A percentile compares a stretch with the other conserved stretches of the same genome.
Evolutionary conservation across 2,797 vertebrate species (phyloP).

Genomic region (Masticophis lateralis): DNA sequence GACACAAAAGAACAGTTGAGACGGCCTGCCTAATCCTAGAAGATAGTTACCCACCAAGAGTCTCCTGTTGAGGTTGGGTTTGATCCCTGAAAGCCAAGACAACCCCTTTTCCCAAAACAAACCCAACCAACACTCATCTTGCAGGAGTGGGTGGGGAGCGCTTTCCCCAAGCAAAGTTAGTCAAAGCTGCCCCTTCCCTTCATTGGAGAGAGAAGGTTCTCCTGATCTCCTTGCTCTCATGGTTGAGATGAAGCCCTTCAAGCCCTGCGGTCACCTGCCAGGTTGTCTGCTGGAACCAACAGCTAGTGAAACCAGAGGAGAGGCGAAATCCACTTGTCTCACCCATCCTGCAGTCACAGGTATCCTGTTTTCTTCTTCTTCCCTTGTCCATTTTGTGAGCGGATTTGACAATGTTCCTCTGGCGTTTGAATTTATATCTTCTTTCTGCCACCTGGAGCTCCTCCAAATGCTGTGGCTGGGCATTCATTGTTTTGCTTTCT

Average conservation of each 20-base stretch:
- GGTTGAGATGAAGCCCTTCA: too few relatives aligned
- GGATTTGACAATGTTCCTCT: constrained; percentile 12
- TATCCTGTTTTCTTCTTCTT: constrained; percentile 8
- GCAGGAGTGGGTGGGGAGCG: too few relatives aligned
- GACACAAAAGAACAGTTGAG: too few relatives aligned
- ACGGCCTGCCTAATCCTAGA: neutral
- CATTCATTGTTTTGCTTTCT: neutral
- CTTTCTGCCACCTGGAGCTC: constrained; percentile 8
- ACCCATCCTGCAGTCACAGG: neutral
- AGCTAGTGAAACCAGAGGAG: neutral
- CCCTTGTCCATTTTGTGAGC: constrained; percentile 18
- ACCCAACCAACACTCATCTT: neutral
- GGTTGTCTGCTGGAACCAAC: too few relatives aligned
- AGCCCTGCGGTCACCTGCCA: too few relatives aligned
- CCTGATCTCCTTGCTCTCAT: too few relatives aligned
- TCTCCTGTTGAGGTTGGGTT: neutral
- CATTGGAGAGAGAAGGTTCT: too few relatives aligned
- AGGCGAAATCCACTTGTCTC: neutral
- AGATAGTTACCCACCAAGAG: neutral
- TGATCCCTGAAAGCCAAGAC: neutral
- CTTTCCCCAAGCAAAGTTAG: neutral
- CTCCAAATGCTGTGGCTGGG: constrained; percentile 15
- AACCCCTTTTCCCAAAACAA: neutral
- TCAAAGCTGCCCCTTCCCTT: too few relatives aligned
- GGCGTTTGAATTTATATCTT: constrained; percentile 23